Conservation (phyloP, 2,797 vertebrate species). For the Mormyrops boulengeri region DNA sequence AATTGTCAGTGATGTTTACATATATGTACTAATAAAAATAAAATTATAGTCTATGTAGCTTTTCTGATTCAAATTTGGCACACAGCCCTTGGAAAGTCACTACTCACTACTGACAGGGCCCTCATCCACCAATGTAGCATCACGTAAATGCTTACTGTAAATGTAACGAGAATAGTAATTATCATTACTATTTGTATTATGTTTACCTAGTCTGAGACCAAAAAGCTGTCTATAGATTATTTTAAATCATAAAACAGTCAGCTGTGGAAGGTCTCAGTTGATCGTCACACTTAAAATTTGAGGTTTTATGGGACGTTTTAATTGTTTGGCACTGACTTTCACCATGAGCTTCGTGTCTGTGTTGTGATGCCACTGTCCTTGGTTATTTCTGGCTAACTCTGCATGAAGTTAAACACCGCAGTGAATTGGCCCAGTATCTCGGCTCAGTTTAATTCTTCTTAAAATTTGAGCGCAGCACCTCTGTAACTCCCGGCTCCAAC, state of each 20-base stretch:
- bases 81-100: not conserved
- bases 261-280: not conserved
- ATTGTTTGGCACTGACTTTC: not conserved
- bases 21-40: not conserved
- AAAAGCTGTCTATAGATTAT: not conserved
- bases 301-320: not conserved
- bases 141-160: not conserved
- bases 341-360: not conserved
- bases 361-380: not conserved
- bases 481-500: not conserved
- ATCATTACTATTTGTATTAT: not conserved
- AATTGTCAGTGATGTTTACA: not conserved
- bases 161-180: not conserved
- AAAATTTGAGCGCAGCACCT: not conserved
- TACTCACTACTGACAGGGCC: not conserved
- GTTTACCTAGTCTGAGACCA: not conserved
- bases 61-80: not conserved
- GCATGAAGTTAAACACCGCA: not conserved
- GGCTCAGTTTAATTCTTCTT: not conserved
- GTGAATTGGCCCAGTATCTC: not conserved
- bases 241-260: not conserved
- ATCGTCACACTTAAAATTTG: not conserved
- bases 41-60: not conserved
- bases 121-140: not conserved
- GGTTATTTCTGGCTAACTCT: not conserved